These are phyloP conservation scores for Apoda limacodes DNA, from an alignment of 2,888 invertebrate genomes.

Conservation along the genomic window DNA sequence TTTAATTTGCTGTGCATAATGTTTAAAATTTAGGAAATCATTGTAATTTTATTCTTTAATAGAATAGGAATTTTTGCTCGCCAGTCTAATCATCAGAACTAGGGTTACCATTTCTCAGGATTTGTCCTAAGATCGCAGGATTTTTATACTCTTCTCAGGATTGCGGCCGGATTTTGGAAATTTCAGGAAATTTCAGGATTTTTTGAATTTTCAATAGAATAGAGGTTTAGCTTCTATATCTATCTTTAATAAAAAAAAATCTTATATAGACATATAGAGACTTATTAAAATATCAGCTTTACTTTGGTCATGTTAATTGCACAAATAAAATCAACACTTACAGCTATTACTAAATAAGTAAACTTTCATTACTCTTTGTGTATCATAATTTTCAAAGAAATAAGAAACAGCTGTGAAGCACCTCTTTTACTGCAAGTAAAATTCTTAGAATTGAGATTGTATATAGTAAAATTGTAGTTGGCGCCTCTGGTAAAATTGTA, in stretches of 20 bases:
- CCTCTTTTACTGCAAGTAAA: not conserved
- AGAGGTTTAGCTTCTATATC: not conserved
- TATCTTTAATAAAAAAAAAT: too few species aligned
- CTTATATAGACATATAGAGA: too few species aligned
- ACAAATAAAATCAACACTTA: too few species aligned
- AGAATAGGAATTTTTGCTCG: not conserved
- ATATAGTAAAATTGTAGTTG: too few species aligned
- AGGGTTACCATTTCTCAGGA: too few species aligned
- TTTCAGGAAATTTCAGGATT: too few species aligned
- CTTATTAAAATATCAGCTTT: not conserved
- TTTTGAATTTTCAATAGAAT: too few species aligned
- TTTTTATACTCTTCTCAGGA: too few species aligned
- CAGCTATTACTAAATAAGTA: slow-evolving; percentile 1
- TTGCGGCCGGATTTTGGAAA: too few species aligned
- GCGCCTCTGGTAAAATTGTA: too few species aligned
- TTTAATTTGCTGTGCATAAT: not conserved
- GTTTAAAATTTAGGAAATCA: slow-evolving; percentile 1
- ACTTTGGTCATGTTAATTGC: not conserved
- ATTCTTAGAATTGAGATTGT: not conserved
- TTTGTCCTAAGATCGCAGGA: too few species aligned
- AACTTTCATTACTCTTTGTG: slow-evolving; percentile 1
- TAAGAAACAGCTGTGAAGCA: slow-evolving; percentile 1
- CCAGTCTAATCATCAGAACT: not conserved
- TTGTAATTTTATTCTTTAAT: not conserved
- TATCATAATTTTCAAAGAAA: not conserved